Base-by-base conservation (phyloP, 1,140 invertebrate species). In the Marisa cornuarietis region DNA sequence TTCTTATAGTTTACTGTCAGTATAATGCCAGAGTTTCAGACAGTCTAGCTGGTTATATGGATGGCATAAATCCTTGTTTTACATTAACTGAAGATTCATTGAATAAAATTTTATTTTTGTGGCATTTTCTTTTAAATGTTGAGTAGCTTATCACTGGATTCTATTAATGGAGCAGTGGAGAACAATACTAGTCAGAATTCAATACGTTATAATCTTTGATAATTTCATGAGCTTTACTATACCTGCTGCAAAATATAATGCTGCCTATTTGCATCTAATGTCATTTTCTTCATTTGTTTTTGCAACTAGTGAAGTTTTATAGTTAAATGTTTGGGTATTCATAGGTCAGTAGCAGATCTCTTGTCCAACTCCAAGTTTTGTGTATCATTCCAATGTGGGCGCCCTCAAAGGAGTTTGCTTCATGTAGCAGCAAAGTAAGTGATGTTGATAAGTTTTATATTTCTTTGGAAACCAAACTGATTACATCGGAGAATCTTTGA, bases 341-440 rank as follows among this genome's bases (percentile, higher is more conserved):
- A 22, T 79, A 89, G 88, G 69, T 88, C 88, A 49, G 81, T 88
- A 22, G 76, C 83, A 75, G 88, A 89, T 51, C 77, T 89, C 10
- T 76, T 89, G 51, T 71, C 81, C 31, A 81, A 76, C 66, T 87
- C 86, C 14, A 83, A 84, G 51, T 89, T 86, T 86, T 83, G 87
- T 82, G 85, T 89, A 18, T 87, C 86, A 62, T 87, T 85, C 79
- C 71, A 83, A 42, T 86, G 83, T 84, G 86, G 85, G 20, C 76
- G 87, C 76, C 82, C 86, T 22, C 81, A 87, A 26, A 83, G 87
- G 76, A 88, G 83, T 68, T 79, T 89, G 20, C 81, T 88, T 16
- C 87, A 88, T 73, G 85, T 88, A 71, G 86, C 87, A 54, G 87
- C 88, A 52, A 88, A 88, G 88, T 89, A 85, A 79, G 85, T 81